Percentiles rank a stretch among this genome's conserved stretches.
Conservation (phyloP, 2,113 vertebrate species). For the Otus sunia region DNA sequence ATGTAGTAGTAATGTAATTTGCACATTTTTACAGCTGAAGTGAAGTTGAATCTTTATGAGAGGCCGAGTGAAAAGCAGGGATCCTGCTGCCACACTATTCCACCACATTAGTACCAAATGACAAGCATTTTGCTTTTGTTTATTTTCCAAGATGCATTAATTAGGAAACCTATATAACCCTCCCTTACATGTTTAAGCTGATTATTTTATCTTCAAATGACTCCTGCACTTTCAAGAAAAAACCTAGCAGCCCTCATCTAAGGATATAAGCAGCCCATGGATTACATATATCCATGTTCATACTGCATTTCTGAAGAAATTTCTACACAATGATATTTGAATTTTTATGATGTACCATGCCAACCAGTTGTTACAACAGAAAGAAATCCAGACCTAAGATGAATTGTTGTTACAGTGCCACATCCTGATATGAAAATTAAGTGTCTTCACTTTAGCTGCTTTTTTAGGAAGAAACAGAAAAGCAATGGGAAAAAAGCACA, state of each 20-base stretch:
- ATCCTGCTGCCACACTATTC: conserved; percentile 66
- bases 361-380: neutral
- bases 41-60: conserved; percentile 71
- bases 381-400: neutral
- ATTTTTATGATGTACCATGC: neutral
- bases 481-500: neutral
- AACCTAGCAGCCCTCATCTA: neutral
- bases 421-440: neutral
- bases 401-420: neutral
- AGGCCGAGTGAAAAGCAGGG: conserved; percentile 64
- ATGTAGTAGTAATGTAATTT: conserved; percentile 82
- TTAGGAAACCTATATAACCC: conserved; percentile 48
- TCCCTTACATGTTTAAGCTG: neutral
- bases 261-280: no score
- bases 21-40: conserved; percentile 79
- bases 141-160: conserved; percentile 49
- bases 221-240: neutral
- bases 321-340: neutral
- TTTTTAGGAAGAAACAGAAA: neutral
- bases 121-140: conserved; percentile 66
- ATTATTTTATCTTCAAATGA: conserved; percentile 26
- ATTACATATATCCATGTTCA: neutral
- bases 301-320: conserved; percentile 6
- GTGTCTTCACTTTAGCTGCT: neutral
- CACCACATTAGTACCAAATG: conserved; percentile 64